phyloP scores from a whole-genome alignment of 2,113 vertebrate genomes.

The human (Homo sapiens) region DNA sequence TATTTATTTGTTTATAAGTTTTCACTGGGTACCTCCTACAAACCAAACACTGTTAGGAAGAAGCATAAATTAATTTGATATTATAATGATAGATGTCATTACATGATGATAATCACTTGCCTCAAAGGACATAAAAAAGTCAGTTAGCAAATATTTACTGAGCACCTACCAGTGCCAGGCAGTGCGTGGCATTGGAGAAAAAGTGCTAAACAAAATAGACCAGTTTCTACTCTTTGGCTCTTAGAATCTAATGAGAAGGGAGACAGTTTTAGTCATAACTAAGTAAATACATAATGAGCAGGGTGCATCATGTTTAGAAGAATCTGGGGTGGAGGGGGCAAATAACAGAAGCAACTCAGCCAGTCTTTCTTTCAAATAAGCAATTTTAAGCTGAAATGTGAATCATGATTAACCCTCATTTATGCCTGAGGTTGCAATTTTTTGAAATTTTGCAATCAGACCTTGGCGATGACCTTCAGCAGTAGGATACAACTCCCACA shows the following conservation, averaged over 20 bases:
- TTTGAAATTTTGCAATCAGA: too few species aligned
- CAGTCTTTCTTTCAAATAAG: not conserved
- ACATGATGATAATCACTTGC: not conserved
- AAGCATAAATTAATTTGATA: not conserved
- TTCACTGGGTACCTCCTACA: not conserved
- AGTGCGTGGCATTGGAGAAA: not conserved
- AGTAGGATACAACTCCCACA: too few species aligned
- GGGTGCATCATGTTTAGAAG: not conserved
- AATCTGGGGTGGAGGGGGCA: not conserved
- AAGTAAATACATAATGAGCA: not conserved
- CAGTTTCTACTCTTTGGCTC: not conserved
- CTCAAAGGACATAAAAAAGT: not conserved
- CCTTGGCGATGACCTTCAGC: too few species aligned
- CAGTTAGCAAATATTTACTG: constrained; percentile 36
- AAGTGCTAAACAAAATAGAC: not conserved
- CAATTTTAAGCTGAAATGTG: not conserved
- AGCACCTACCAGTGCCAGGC: not conserved
- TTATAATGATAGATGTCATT: not conserved
- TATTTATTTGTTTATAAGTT: not conserved
- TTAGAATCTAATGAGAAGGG: not conserved
- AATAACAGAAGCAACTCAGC: not conserved
- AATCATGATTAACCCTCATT: not conserved
- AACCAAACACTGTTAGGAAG: not conserved
- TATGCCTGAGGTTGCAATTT: too few species aligned
- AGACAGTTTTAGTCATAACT: not conserved